phyloP scores from a whole-genome alignment of 2,113 vertebrate species.

The Ramphastos sulfuratus region DNA sequence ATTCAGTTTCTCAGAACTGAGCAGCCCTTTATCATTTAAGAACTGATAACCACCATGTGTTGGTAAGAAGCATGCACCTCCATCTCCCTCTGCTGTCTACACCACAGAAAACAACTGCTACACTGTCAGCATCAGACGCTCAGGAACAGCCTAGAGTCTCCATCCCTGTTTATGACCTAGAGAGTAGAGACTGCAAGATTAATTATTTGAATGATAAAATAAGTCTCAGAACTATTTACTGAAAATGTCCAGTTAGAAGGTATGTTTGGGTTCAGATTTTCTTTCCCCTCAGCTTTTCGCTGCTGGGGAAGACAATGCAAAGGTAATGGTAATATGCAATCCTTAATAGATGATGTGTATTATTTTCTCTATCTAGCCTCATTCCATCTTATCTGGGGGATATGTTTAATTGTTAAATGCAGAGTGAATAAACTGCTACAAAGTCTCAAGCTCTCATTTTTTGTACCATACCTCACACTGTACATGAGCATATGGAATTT shows the following conservation, averaged over 20 bases:
- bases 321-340: neutral
- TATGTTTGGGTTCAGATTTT: neutral
- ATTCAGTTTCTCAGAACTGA: neutral
- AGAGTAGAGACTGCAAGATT: neutral
- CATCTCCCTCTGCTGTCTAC: constrained; percentile 57
- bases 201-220: neutral
- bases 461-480: neutral
- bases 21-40: neutral
- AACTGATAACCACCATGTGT: neutral
- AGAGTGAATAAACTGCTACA: neutral
- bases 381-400: neutral
- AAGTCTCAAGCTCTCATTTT: neutral
- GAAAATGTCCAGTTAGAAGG: neutral
- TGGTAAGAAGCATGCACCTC: neutral
- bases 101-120: neutral
- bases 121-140: neutral
- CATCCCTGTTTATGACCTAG: neutral
- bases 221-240: neutral
- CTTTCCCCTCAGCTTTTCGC: neutral
- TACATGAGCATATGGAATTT: neutral
- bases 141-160: neutral
- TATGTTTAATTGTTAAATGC: neutral
- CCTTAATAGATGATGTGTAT: neutral
- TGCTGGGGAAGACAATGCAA: neutral
- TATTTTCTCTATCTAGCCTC: neutral